Percentiles rank a stretch among this genome's conserved stretches.
Conservation (phyloP, 2,113 vertebrate genomes). For the Aix galericulata region DNA sequence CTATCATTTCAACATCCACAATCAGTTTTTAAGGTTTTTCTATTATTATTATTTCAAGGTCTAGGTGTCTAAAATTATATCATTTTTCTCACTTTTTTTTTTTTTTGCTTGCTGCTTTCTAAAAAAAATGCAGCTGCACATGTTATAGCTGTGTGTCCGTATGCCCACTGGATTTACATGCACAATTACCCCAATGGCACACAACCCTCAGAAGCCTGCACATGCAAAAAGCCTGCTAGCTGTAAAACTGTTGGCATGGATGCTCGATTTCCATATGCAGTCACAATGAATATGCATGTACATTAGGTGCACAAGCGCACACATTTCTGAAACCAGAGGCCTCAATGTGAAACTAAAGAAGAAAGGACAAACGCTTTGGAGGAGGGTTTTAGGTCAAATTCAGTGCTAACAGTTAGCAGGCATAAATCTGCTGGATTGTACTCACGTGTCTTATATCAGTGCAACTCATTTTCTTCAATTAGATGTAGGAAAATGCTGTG, state of each 20-base stretch:
- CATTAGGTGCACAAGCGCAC: neutral
- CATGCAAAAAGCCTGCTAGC: slow-evolving; percentile 24
- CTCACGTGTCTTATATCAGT: neutral
- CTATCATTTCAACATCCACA: neutral
- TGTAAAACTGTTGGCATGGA: slow-evolving; percentile 40
- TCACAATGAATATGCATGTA: slow-evolving; percentile 39
- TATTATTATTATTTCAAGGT: slow-evolving; percentile 15
- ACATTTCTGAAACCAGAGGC: neutral
- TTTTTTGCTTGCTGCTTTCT: neutral
- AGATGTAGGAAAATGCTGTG: neutral
- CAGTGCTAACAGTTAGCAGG: neutral
- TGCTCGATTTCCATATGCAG: slow-evolving; percentile 38
- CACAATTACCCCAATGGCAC: neutral
- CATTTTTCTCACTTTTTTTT: slow-evolving; percentile 7
- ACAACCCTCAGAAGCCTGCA: neutral
- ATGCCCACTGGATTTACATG: slow-evolving; percentile 25
- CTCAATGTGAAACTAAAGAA: slow-evolving; percentile 48
- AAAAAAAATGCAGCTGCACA: slow-evolving; percentile 1
- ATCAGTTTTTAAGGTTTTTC: neutral
- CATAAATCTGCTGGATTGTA: neutral
- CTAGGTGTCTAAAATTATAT: slow-evolving; percentile 48
- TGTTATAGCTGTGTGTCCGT: neutral
- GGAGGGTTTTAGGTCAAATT: neutral
- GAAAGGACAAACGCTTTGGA: slow-evolving; percentile 24
- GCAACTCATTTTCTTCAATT: slow-evolving; percentile 2